These are phyloP conservation scores for Oriolus oriolus DNA, from an alignment of 2,113 vertebrate genomes.

Conservation along the genomic window DNA sequence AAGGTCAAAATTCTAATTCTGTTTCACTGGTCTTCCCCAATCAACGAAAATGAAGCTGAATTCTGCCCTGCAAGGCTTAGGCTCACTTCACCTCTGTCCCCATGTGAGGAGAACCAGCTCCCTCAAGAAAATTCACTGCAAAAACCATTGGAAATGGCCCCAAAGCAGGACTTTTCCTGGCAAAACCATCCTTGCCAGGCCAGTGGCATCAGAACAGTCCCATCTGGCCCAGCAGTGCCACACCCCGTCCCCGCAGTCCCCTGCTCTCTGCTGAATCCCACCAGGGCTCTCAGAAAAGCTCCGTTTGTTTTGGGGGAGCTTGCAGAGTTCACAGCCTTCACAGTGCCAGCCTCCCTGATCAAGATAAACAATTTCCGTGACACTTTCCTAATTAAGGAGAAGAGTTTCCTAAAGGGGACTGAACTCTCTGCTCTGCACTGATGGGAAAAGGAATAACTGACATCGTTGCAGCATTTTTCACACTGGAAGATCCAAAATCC, in stretches of 20 bases:
- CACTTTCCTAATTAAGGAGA: constrained; percentile 21
- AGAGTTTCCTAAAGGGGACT: not conserved
- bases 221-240: not conserved
- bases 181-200: not conserved
- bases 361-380: not conserved
- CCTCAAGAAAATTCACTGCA: not conserved
- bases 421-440: not conserved
- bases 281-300: not conserved
- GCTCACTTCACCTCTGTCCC: not conserved
- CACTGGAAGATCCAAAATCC: not conserved
- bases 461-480: not conserved
- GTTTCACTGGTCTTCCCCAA: not conserved
- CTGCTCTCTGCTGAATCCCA: not conserved
- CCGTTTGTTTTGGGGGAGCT: not conserved
- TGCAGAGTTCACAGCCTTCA: not conserved
- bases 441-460: not conserved
- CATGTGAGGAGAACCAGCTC: fast-evolving
- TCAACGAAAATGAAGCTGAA: not conserved
- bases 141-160: not conserved
- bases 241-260: not conserved
- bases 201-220: not conserved
- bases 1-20: not conserved
- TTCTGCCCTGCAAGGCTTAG: not conserved
- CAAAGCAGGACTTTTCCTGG: not conserved
- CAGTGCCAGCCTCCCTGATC: not conserved